Conservation (phyloP, 2,113 vertebrate genomes). For the Scytalopus superciliaris region DNA sequence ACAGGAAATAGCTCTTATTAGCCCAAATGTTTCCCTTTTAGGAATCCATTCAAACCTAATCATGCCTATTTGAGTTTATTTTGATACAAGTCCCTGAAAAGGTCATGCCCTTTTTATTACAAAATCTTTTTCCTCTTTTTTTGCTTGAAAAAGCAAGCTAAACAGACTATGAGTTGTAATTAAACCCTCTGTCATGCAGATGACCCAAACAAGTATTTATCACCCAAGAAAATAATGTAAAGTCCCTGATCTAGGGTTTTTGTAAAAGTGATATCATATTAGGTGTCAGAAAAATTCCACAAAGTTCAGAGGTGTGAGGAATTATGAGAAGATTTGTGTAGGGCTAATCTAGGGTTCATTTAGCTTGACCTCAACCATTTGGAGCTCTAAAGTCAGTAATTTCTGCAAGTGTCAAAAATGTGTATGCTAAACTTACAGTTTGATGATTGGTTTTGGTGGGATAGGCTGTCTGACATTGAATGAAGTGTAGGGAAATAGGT, state of each 20-base stretch:
- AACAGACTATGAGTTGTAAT: neutral
- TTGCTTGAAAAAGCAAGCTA: neutral
- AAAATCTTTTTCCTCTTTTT: neutral
- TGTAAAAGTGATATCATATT: neutral
- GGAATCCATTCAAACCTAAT: neutral
- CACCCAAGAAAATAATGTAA: neutral
- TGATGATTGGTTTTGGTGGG: neutral
- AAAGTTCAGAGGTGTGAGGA: neutral
- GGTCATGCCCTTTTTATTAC: neutral
- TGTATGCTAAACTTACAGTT: neutral
- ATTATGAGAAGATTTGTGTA: neutral
- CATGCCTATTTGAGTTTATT: neutral
- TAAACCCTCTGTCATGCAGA: neutral
- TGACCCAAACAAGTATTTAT: neutral
- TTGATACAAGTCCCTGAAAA: neutral
- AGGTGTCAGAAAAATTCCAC: neutral
- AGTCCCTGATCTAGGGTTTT: neutral
- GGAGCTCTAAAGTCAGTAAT: neutral
- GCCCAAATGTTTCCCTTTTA: neutral
- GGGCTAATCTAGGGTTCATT: neutral
- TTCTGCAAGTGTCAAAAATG: neutral
- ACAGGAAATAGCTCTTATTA: slow-evolving; percentile 16
- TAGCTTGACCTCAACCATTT: neutral
- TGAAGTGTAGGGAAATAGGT: neutral
- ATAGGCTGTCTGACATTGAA: neutral